phyloP scores from a whole-genome alignment of 1,140 invertebrate genomes.

The Chionoecetes opilio region DNA sequence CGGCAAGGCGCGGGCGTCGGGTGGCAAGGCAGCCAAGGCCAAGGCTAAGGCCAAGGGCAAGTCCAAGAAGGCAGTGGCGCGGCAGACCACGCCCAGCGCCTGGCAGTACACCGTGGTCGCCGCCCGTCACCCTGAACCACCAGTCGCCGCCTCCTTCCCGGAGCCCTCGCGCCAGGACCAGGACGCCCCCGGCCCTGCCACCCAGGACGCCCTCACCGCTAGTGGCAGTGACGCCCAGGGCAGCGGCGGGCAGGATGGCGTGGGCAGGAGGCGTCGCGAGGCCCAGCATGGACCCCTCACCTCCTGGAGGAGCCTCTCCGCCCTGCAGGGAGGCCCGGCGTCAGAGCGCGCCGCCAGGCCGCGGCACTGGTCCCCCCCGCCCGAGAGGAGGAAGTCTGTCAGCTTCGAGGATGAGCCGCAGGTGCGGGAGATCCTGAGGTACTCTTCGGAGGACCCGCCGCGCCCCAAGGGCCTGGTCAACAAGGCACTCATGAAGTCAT shows the following conservation, averaged over 20 bases:
- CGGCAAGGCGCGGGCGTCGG: not conserved
- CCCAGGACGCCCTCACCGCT: not conserved
- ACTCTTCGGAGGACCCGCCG: slow-evolving; percentile 57
- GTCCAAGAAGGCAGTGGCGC: not conserved
- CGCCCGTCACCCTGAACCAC: not conserved
- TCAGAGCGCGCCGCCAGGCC: not conserved
- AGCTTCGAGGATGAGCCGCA: slow-evolving; percentile 74
- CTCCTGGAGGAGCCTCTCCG: slow-evolving; percentile 65
- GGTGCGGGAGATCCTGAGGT: slow-evolving; percentile 57
- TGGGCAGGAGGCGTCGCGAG: not conserved
- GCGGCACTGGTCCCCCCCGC: slow-evolving; percentile 54
- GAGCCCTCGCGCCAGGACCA: not conserved
- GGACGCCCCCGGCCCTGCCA: not conserved
- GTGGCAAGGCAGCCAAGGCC: slow-evolving; percentile 1
- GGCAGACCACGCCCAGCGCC: not conserved
- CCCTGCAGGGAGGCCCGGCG: not conserved
- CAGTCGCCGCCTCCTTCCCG: not conserved
- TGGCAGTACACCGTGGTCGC: not conserved
- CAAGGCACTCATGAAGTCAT: slow-evolving; percentile 67
- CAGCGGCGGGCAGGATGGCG: not conserved
- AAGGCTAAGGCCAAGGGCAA: not conserved
- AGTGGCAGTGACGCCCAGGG: not conserved
- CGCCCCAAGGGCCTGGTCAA: slow-evolving; percentile 43
- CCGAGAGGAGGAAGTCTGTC: slow-evolving; percentile 76
- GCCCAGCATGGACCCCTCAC: slow-evolving; percentile 4